phyloP scores from a whole-genome alignment of 1,140 invertebrate genomes.

The Heliconius hewitsoni region DNA sequence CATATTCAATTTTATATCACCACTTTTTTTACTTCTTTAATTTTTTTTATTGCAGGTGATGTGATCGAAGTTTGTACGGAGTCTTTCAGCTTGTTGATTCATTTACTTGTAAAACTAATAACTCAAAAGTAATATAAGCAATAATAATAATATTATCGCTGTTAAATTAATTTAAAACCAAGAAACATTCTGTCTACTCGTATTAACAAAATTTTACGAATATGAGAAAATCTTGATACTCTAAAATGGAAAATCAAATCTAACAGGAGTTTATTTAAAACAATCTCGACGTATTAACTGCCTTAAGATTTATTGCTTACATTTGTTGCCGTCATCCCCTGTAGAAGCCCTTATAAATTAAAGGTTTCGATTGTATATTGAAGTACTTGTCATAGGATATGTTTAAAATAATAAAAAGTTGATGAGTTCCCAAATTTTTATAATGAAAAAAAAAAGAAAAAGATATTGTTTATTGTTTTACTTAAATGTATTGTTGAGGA shows the following conservation, averaged over 20 bases:
- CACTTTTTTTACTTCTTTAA: too few relatives aligned
- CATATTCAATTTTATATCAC: too few relatives aligned
- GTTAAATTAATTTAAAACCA: neutral
- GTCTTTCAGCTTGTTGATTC: too few relatives aligned
- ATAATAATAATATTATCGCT: neutral
- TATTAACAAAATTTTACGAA: neutral
- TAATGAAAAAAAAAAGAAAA: too few relatives aligned
- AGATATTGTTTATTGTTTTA: too few relatives aligned
- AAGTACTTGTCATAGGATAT: neutral
- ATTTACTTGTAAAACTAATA: neutral
- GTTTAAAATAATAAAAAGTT: neutral
- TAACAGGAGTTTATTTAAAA: constrained; percentile 19
- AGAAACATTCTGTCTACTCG: too few relatives aligned
- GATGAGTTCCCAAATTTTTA: neutral
- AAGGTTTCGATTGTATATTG: constrained; percentile 15
- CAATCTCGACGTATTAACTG: constrained; percentile 16
- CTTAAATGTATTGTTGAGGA: too few relatives aligned
- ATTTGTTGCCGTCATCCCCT: constrained; percentile 14
- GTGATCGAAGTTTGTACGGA: too few relatives aligned
- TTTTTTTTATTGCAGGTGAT: too few relatives aligned
- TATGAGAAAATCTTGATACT: neutral
- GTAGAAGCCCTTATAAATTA: constrained; percentile 18
- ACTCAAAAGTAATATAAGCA: neutral
- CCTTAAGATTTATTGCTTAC: constrained; percentile 16
- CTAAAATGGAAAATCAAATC: neutral